Conservation (phyloP, 2,888 invertebrate species). For the Abrostola triplasia region DNA sequence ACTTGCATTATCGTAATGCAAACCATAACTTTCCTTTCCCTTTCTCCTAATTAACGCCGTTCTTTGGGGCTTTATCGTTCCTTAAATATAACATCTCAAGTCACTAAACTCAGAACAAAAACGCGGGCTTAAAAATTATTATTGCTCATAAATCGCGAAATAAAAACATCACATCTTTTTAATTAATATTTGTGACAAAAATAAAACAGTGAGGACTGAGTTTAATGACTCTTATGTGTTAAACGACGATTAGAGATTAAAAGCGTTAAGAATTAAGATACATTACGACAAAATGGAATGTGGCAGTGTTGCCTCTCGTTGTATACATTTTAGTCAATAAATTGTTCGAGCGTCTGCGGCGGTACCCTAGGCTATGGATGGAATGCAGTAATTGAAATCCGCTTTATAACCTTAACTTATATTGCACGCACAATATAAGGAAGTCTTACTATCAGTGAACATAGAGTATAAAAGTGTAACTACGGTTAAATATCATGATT, state of each 20-base stretch:
- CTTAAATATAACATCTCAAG: slow-evolving; percentile 39
- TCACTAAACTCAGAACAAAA: slow-evolving; percentile 21
- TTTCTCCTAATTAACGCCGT: slow-evolving; percentile 18
- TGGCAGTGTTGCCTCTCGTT: slow-evolving; percentile 67
- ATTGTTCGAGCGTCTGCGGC: slow-evolving; percentile 45
- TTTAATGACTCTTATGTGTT: slow-evolving; percentile 19
- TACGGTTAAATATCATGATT: slow-evolving; percentile 56
- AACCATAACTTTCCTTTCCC: slow-evolving; percentile 13
- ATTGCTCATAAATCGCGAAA: slow-evolving; percentile 7
- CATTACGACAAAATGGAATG: slow-evolving; percentile 62
- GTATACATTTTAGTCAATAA: slow-evolving; percentile 54
- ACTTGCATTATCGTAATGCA: not conserved
- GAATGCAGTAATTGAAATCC: slow-evolving; percentile 67
- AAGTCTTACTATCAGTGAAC: slow-evolving; percentile 53
- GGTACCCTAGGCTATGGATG: slow-evolving; percentile 66
- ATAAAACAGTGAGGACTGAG: slow-evolving; percentile 17
- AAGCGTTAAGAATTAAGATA: slow-evolving; percentile 33
- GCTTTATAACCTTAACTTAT: slow-evolving; percentile 64
- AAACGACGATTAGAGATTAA: slow-evolving; percentile 27
- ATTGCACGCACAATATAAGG: slow-evolving; percentile 65
- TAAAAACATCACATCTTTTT: not conserved
- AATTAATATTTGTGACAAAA: not conserved
- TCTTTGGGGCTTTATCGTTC: slow-evolving; percentile 35
- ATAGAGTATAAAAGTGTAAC: slow-evolving; percentile 31
- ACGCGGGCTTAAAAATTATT: slow-evolving; percentile 4